A percentile compares a stretch with the other conserved stretches of the same genome.
Conservation (phyloP, 2,888 invertebrate genomes). For the Anthophora plumipes region DNA sequence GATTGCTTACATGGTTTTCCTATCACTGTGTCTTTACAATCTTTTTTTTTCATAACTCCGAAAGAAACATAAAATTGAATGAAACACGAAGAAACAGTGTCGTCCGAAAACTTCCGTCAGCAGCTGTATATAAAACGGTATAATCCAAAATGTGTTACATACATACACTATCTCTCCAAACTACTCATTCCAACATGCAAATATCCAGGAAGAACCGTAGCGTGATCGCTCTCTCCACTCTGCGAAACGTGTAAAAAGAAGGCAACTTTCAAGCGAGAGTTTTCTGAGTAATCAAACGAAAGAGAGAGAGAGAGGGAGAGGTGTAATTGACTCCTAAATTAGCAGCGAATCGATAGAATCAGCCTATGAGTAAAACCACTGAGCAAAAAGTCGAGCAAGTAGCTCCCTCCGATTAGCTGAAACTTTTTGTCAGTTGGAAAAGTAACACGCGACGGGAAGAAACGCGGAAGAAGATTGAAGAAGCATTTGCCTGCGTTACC, state of each 20-base stretch:
- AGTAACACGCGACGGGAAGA: neutral
- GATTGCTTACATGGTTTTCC: no score
- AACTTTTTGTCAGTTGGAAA: neutral
- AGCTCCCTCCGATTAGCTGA: neutral
- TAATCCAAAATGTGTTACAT: no score
- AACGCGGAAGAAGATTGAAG: constrained; percentile 28
- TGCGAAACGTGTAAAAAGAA: neutral
- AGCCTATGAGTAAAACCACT: neutral
- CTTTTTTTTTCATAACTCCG: no score
- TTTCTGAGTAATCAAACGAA: constrained; percentile 18
- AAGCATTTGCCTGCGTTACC: constrained; percentile 19
- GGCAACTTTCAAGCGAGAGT: neutral
- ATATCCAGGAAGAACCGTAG: no score
- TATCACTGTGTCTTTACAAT: no score
- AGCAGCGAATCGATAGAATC: constrained; percentile 5
- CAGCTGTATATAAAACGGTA: no score
- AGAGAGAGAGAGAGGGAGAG: no score
- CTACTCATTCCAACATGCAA: no score
- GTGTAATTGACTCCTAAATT: constrained; percentile 8
- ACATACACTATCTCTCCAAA: no score
- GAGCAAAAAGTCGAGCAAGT: neutral
- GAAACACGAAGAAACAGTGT: no score
- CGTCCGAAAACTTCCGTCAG: no score
- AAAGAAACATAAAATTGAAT: no score
- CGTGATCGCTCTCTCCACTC: neutral